Base-by-base conservation (phyloP, 1,140 invertebrate genomes). In the Hestina assimilis region DNA sequence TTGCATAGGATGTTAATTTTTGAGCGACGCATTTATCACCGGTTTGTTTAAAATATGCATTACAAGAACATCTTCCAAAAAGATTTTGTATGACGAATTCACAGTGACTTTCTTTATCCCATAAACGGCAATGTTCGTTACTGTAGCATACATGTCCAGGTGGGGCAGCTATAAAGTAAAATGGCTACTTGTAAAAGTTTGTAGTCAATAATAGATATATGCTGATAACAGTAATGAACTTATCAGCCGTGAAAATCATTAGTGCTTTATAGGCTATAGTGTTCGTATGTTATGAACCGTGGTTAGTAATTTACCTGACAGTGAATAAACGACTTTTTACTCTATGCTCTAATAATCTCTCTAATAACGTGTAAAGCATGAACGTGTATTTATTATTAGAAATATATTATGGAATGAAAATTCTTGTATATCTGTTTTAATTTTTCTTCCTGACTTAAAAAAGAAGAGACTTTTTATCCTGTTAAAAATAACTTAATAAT, bases 101-200 rank as follows among this genome's bases (percentile, higher is more conserved):
- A 57, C 96, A 97, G 68, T 95, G 94, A 42, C 94, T 95, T 63
- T 95, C 93, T 38, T 90, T 91, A 63, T 95, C 94, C 90, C 93
- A 95, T 57, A 96, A 90, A 48, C 92, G 92, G 78, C 96, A 97
- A 75, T 97, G 96, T 33, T 93, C 93, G 74, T 97, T 94, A 71
- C 94, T 96, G 83, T 96, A 96, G 76, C 96, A 97, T n/a, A 96
- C 94, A 58, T 96, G 93, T 38, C 94, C 95, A 12, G 95, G 91
- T 74, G 92, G 92, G n/a, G 96, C 94, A 67, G 95, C 96, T 97
- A 89, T 20, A 63, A 51, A 45, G 52, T 26, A 26, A n/a, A 35
- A n/a, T n/a, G n/a, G n/a, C n/a, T n/a, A 23, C 23, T 3, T 23
- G 14, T 23, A 24, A 24, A 9, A 26, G 7, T 7, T 26, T 33